Conservation (phyloP, 2,113 vertebrate species). For the Vombatus ursinus region DNA sequence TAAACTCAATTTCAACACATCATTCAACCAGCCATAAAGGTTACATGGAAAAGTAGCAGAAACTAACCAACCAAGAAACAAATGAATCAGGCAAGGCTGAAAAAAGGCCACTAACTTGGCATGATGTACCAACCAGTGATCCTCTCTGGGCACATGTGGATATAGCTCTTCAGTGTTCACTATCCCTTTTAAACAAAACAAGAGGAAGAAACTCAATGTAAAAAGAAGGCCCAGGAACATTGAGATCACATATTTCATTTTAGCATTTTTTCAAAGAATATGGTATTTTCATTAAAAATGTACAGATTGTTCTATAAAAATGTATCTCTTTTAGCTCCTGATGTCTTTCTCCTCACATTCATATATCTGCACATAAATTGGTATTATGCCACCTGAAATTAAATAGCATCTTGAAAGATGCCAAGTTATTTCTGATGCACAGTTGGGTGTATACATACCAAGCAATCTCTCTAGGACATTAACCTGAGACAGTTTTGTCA, state of each 20-base stretch:
- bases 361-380: not conserved
- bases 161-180: conserved; percentile 1
- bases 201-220: not conserved
- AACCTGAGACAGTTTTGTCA: not conserved
- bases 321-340: not conserved
- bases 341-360: not conserved
- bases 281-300: conserved; percentile 41
- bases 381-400: not conserved
- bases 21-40: conserved; percentile 57
- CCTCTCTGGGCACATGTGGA: not conserved
- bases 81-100: conserved; percentile 61
- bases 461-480: not conserved
- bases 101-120: conserved; percentile 37
- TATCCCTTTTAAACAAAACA: conserved; percentile 7
- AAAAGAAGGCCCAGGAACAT: conserved; percentile 1
- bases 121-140: not conserved
- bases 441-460: not conserved
- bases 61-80: not conserved
- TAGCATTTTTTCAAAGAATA: not conserved
- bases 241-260: conserved; percentile 19
- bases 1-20: conserved; percentile 61
- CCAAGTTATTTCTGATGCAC: not conserved
- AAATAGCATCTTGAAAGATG: not conserved
- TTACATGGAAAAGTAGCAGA: conserved; percentile 59
- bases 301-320: conserved; percentile 48